Conservation (phyloP, 2,113 vertebrate genomes). For the Calidris pygmaea region DNA sequence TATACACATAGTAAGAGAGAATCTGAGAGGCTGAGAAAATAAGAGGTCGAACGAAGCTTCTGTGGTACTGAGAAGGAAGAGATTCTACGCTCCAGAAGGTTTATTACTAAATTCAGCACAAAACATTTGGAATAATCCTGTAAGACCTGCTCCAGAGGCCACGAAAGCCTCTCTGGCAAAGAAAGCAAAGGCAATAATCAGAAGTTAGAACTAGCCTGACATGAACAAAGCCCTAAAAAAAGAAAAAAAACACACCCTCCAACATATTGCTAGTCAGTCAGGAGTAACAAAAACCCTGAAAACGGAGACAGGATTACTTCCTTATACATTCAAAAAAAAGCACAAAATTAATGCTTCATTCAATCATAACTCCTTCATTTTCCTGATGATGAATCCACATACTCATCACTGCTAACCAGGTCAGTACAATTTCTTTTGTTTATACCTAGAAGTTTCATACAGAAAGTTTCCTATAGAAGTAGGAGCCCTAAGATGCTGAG, state of each 20-base stretch:
- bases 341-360: background rate
- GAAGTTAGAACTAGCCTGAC: background rate
- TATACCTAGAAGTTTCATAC: background rate
- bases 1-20: background rate
- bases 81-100: background rate
- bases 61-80: background rate
- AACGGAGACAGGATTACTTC: background rate
- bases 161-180: background rate
- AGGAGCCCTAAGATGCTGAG: background rate
- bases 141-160: background rate
- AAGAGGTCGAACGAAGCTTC: background rate
- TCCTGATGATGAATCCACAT: background rate
- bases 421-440: background rate
- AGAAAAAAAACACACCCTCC: rapidly evolving
- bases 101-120: background rate
- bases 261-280: background rate
- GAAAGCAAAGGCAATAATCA: background rate
- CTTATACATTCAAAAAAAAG: rapidly evolving
- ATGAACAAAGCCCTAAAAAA: background rate
- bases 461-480: background rate
- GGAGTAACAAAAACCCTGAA: background rate
- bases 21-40: background rate
- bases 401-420: background rate
- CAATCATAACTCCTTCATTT: background rate
- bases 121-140: background rate